Evolutionary conservation across 1,140 invertebrate species (phyloP), one percentile per base, ranked within the genome.

Genomic region (Philopotamus ludificatus): DNA sequence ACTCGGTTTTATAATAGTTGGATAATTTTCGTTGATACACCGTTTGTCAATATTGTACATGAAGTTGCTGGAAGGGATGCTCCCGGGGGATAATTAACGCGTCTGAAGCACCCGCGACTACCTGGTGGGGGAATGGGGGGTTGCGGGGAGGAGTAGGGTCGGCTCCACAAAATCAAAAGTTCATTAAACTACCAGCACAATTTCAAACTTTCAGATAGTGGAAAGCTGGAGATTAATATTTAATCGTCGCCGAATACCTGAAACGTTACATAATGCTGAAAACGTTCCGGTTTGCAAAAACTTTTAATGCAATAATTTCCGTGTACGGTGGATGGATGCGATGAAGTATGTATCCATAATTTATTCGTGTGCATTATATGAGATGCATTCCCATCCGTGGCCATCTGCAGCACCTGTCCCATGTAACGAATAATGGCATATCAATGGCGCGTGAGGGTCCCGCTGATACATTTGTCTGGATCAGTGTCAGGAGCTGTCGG

Each of bases 11-110:
- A n/a, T n/a, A n/a, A n/a, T n/a, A n/a, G n/a, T n/a, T n/a, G n/a
- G n/a, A n/a, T n/a, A n/a, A n/a, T n/a, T n/a, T n/a, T n/a, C n/a
- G n/a, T n/a, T n/a, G n/a, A n/a, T n/a, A n/a, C n/a, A n/a, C n/a
- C n/a, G 10, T 20, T 47, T 20, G 44, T 7, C 44, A 16, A 47
- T 47, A 47, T 47, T 47, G 8, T 20, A 47, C 7, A 20, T 8
- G 28, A 34, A 34, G 28, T 9, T 3, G 44, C 44, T 4, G 18
- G 4, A 16, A 44, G 47, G 22, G 57, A 47, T 51, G 49, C 23
- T 66, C 65, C 58, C 49, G 49, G 22, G 65, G 58, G 65, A 66
- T 66, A 66, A 66, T 66, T 66, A 66, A 66, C 65, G 65, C 58
- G 65, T 66, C 65, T 66, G 58, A 54, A 62, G 41, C 59, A 22